phyloP scores from a whole-genome alignment of 2,797 vertebrate species.

The Fistularia commersonii region DNA sequence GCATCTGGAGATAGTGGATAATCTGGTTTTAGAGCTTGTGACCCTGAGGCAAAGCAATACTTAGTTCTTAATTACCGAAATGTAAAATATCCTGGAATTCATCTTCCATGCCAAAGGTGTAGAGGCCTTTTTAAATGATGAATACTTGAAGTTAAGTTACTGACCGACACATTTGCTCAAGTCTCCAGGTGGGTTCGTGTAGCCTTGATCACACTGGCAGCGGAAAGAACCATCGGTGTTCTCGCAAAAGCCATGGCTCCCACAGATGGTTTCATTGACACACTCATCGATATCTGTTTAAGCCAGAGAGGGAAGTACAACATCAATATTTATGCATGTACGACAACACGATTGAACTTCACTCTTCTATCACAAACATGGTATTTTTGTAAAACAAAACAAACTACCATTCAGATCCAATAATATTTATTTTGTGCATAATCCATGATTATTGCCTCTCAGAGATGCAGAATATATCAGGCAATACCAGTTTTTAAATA shows the following conservation, averaged over 20 bases:
- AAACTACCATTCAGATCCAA: conserved; percentile 23
- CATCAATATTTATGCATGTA: conserved; percentile 41
- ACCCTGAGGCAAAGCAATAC: too few species aligned
- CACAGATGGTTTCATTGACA: conserved; percentile 71
- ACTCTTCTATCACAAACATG: conserved; percentile 27
- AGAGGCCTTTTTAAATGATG: neutral
- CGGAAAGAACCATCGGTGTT: conserved; percentile 74
- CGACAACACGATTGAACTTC: conserved; percentile 21
- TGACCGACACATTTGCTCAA: conserved; percentile 66
- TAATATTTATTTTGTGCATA: too few species aligned
- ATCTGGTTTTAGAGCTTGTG: too few species aligned
- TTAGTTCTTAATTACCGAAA: neutral
- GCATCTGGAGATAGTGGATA: too few species aligned
- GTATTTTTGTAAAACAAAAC: conserved; percentile 42
- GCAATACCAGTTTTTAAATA: conserved; percentile 8
- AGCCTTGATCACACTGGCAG: conserved; percentile 73
- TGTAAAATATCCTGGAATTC: neutral
- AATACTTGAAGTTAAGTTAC: conserved; percentile 28
- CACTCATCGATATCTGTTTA: conserved; percentile 72
- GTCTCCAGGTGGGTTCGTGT: conserved; percentile 61
- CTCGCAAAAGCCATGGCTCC: conserved; percentile 71
- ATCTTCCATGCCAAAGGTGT: neutral
- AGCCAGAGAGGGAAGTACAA: conserved; percentile 21
- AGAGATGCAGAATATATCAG: conserved; percentile 18
- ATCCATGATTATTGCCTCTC: conserved; percentile 41